Percentiles rank a stretch among this genome's conserved stretches.
Conservation (phyloP, 2,797 vertebrate species). For the Hemitrygon akajei region DNA sequence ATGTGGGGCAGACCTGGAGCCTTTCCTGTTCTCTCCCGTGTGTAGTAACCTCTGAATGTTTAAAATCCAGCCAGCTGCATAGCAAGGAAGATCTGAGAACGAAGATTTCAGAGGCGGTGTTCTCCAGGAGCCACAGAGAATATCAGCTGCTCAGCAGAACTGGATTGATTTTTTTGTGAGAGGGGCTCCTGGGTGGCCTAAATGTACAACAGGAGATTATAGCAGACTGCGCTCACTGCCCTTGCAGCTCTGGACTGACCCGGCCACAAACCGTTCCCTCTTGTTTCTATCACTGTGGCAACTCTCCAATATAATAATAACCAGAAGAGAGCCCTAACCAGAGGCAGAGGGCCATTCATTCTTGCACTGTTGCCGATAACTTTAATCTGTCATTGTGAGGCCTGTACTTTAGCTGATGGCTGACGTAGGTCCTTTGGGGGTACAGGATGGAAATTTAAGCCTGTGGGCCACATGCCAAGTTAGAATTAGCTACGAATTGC, state of each 20-base stretch:
- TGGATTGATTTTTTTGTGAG: not conserved
- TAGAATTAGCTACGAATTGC: not conserved
- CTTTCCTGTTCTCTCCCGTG: not conserved
- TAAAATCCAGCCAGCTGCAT: not conserved
- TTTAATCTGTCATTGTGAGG: not conserved
- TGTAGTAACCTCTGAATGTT: no score
- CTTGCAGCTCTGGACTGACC: not conserved
- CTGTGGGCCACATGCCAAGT: not conserved
- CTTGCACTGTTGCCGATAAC: not conserved
- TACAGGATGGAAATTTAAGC: not conserved
- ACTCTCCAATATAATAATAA: not conserved
- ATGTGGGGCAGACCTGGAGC: not conserved
- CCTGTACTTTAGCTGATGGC: conserved; percentile 12
- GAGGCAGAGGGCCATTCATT: not conserved
- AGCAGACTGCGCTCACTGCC: not conserved
- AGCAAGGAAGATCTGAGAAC: not conserved
- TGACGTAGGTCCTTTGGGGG: not conserved
- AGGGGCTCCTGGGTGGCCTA: not conserved
- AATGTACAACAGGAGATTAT: not conserved
- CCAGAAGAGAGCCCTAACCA: not conserved
- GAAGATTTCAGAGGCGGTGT: not conserved
- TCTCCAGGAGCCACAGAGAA: not conserved
- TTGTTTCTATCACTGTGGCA: not conserved
- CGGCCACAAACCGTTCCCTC: not conserved
- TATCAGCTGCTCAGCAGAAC: not conserved